Conservation (phyloP, 2,113 vertebrate genomes). For the Rhegmatorhina hoffmannsi region DNA sequence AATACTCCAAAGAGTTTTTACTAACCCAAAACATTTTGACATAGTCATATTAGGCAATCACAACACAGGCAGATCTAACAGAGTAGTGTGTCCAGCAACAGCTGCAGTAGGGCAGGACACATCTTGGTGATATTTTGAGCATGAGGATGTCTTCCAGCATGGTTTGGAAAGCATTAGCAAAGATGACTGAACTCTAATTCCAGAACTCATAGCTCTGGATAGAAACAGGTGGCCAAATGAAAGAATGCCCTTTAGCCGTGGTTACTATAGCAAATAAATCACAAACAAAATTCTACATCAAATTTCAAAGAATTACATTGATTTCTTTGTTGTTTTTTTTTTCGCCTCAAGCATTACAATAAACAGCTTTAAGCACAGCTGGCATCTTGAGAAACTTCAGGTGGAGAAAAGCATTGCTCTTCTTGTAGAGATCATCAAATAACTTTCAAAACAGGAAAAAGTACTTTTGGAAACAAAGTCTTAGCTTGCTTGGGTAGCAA, state of each 20-base stretch:
- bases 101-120: not conserved
- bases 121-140: not conserved
- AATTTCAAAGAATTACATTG: not conserved
- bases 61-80: not conserved
- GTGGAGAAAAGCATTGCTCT: not conserved
- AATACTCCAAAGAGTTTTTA: not conserved
- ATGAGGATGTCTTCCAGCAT: not conserved
- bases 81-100: not conserved
- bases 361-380: not conserved
- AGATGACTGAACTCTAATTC: not conserved
- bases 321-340: not conserved
- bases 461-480: not conserved
- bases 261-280: not conserved
- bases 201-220: not conserved
- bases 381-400: not conserved
- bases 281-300: not conserved
- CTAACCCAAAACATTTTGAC: not conserved
- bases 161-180: not conserved
- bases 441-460: not conserved
- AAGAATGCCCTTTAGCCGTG: not conserved
- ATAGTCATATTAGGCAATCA: rapidly evolving
- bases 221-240: not conserved
- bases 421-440: not conserved
- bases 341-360: not conserved
- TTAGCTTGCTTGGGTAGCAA: not conserved